phyloP scores from a whole-genome alignment of 2,113 vertebrate genomes.

The Centrocercus urophasianus region DNA sequence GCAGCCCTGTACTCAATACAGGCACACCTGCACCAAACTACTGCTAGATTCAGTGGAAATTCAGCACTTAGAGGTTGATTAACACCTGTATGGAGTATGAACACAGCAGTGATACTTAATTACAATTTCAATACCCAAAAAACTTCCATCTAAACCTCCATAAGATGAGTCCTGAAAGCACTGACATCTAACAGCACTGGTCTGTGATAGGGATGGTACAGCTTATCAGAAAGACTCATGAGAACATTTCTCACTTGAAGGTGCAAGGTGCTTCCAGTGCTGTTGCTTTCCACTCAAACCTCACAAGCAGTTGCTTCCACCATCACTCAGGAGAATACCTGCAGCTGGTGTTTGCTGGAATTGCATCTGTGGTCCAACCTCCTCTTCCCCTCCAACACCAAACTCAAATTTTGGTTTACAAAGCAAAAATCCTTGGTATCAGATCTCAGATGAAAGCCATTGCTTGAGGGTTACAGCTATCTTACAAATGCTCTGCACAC shows the following conservation, averaged over 20 bases:
- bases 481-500: background rate
- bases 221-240: background rate
- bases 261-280: background rate
- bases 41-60: background rate
- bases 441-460: background rate
- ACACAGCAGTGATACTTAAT: background rate
- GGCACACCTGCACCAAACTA: background rate
- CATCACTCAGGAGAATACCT: background rate
- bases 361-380: background rate
- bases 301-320: background rate
- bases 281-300: background rate
- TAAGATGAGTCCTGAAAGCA: background rate
- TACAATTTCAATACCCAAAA: background rate
- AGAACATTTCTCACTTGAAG: background rate
- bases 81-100: background rate
- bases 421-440: background rate
- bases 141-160: background rate
- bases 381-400: background rate
- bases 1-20: fast-evolving
- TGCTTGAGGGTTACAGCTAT: background rate
- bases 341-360: background rate
- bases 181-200: background rate
- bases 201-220: too few relatives aligned
- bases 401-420: background rate
- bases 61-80: background rate